Conservation (phyloP, 2,113 vertebrate genomes). For the Nyctereutes procyonoides region DNA sequence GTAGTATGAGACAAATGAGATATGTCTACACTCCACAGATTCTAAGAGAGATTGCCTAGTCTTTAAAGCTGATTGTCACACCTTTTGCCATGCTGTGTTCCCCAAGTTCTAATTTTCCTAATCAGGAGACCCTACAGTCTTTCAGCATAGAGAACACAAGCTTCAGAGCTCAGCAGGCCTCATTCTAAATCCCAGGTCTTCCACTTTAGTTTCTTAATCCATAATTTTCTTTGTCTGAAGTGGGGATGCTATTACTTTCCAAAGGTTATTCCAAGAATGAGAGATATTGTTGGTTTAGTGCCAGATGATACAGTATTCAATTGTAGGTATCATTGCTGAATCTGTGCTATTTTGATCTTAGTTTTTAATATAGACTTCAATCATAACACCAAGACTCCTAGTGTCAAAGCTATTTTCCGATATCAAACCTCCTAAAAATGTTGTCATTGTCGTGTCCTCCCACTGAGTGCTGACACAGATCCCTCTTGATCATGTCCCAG, state of each 20-base stretch:
- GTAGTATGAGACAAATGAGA: background rate
- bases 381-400: background rate
- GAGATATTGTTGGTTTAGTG: background rate
- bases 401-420: background rate
- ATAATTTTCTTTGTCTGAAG: background rate
- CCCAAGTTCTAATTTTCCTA: background rate
- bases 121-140: background rate
- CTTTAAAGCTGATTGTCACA: background rate
- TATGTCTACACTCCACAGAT: no score
- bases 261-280: background rate
- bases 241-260: background rate
- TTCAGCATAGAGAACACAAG: background rate
- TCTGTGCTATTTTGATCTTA: background rate
- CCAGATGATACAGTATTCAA: background rate
- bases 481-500: background rate
- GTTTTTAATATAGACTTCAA: background rate
- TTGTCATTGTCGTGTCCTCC: background rate
- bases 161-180: background rate
- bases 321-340: background rate
- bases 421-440: background rate
- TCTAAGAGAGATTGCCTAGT: background rate
- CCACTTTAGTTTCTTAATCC: background rate
- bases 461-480: background rate
- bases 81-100: background rate
- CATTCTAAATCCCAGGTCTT: background rate